phyloP scores from a whole-genome alignment of 2,113 vertebrate species.

The Panthera leo region DNA sequence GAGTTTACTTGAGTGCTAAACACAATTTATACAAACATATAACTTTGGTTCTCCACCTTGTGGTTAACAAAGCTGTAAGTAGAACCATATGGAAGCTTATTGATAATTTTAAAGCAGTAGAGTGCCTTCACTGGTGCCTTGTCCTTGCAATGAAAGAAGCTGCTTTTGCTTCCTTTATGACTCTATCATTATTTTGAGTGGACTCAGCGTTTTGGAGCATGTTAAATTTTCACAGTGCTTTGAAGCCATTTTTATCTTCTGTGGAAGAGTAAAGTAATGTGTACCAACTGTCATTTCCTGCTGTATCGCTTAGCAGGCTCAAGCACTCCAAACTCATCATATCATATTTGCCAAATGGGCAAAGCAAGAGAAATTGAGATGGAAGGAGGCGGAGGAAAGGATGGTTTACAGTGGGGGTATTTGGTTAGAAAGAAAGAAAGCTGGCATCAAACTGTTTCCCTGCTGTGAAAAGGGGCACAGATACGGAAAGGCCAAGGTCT shows the following conservation, averaged over 20 bases:
- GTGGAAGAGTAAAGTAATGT: background rate
- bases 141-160: background rate
- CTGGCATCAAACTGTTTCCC: background rate
- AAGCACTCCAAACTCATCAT: background rate
- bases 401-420: background rate
- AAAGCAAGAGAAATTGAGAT: background rate
- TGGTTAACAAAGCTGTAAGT: slow-evolving; percentile 30
- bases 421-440: background rate
- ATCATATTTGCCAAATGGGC: background rate
- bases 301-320: background rate
- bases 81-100: background rate
- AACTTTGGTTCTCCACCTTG: slow-evolving; percentile 35
- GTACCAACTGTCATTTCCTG: background rate
- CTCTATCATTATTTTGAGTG: background rate
- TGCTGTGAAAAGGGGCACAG: background rate
- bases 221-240: background rate
- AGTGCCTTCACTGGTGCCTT: background rate
- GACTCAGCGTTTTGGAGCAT: background rate
- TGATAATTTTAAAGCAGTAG: slow-evolving; percentile 9
- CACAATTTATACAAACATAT: background rate
- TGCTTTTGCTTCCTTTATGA: background rate
- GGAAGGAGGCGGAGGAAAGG: background rate
- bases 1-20: background rate
- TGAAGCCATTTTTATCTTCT: background rate
- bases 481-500: background rate